Conservation (phyloP, 2,797 vertebrate species). For the Vultur gryphus region DNA sequence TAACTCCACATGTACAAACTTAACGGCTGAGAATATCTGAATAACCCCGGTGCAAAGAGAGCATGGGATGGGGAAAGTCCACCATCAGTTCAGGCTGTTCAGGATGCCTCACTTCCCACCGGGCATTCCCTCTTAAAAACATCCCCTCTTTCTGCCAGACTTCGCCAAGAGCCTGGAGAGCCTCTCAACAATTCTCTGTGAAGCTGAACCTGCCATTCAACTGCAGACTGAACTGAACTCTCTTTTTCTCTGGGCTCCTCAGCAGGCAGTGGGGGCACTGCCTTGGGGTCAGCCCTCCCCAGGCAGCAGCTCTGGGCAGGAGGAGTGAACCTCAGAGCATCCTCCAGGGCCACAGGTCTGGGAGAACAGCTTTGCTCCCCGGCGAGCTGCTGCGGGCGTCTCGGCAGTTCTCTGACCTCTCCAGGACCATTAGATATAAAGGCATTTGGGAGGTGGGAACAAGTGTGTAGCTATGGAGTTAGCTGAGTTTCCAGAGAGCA, state of each 20-base stretch:
- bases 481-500: neutral
- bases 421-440: neutral
- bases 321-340: neutral
- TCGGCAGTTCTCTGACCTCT: neutral
- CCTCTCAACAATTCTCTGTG: neutral
- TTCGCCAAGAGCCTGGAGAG: accelerated
- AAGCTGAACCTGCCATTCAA: neutral
- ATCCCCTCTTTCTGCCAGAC: neutral
- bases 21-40: neutral
- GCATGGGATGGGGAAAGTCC: neutral
- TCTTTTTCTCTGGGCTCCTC: neutral
- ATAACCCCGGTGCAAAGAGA: neutral
- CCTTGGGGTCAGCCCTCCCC: neutral
- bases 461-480: neutral
- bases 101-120: neutral
- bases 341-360: accelerated
- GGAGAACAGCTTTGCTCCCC: neutral
- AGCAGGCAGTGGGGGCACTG: neutral
- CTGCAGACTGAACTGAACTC: neutral
- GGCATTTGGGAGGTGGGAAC: neutral
- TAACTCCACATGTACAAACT: neutral
- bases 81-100: neutral
- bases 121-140: neutral
- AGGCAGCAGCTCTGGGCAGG: neutral
- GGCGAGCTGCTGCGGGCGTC: accelerated